Evolutionary conservation across 1,140 invertebrate genomes (phyloP).

Genomic region (Trichomalopsis sarcophagae): DNA sequence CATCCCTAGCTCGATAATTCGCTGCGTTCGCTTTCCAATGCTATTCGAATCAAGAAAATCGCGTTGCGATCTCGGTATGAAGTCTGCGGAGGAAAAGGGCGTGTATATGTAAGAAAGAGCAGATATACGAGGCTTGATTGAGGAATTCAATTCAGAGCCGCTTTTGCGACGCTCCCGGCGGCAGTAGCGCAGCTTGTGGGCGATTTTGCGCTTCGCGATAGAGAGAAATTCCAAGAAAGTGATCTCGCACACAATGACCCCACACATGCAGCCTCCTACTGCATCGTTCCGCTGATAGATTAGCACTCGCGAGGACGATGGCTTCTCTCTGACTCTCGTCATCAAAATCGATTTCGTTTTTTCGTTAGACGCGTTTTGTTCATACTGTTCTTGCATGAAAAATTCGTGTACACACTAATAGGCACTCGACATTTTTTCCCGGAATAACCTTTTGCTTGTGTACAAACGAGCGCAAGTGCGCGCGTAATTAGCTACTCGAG

Average conservation of each 20-base stretch:
- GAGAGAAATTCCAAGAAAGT: slow-evolving; percentile 48
- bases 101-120: slow-evolving; percentile 13
- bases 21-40: too few species aligned
- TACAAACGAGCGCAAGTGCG: slow-evolving; percentile 28
- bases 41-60: too few species aligned
- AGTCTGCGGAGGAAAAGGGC: background rate
- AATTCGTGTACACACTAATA: background rate
- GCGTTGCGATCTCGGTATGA: background rate
- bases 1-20: too few species aligned
- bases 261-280: background rate
- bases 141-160: slow-evolving; percentile 45
- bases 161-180: slow-evolving; percentile 3
- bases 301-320: too few species aligned
- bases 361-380: too few species aligned
- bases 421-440: background rate
- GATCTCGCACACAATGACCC: slow-evolving; percentile 36
- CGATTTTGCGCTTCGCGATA: slow-evolving; percentile 39
- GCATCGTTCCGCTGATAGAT: background rate
- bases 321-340: too few species aligned
- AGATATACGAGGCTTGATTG: slow-evolving; percentile 39
- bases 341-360: too few species aligned
- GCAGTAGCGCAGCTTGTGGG: background rate
- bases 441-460: background rate
- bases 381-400: background rate
- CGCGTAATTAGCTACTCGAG: slow-evolving; percentile 23